These are phyloP conservation scores for Drosophila ohnishii DNA, from an alignment of 1,140 invertebrate species.

Conservation along the genomic window DNA sequence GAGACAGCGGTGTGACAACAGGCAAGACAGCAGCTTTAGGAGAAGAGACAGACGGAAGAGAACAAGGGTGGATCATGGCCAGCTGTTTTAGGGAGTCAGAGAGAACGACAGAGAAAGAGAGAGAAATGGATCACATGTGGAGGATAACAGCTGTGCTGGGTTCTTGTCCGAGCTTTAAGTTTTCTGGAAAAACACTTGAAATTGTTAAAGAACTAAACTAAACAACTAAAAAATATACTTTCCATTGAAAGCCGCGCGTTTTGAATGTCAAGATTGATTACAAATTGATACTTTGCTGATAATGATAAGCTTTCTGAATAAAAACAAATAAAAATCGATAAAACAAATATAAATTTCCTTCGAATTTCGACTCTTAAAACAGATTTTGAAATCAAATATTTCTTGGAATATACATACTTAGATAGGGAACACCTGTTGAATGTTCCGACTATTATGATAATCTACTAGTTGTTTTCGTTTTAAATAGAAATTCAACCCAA, in stretches of 20 bases:
- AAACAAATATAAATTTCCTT: neutral
- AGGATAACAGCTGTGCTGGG: slow-evolving; percentile 17
- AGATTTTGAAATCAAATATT: neutral
- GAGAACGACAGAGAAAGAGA: neutral
- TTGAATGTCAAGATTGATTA: neutral
- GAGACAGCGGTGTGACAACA: too few species aligned
- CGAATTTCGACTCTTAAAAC: neutral
- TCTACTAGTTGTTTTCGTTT: neutral
- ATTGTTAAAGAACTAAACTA: neutral
- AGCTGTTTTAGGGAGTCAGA: slow-evolving; percentile 11
- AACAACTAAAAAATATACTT: neutral
- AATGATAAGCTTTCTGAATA: neutral
- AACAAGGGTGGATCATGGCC: slow-evolving; percentile 6
- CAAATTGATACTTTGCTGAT: slow-evolving; percentile 1
- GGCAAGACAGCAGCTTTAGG: neutral
- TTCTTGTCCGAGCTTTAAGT: neutral
- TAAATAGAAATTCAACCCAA: neutral
- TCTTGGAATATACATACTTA: neutral
- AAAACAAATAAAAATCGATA: neutral
- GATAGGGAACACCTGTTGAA: slow-evolving; percentile 1
- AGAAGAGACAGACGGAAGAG: too few species aligned
- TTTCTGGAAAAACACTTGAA: neutral
- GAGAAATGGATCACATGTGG: neutral
- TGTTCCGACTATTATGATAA: neutral
- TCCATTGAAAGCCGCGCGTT: neutral